Conservation (phyloP, 2,113 vertebrate genomes). For the Peromyscus leucopus region DNA sequence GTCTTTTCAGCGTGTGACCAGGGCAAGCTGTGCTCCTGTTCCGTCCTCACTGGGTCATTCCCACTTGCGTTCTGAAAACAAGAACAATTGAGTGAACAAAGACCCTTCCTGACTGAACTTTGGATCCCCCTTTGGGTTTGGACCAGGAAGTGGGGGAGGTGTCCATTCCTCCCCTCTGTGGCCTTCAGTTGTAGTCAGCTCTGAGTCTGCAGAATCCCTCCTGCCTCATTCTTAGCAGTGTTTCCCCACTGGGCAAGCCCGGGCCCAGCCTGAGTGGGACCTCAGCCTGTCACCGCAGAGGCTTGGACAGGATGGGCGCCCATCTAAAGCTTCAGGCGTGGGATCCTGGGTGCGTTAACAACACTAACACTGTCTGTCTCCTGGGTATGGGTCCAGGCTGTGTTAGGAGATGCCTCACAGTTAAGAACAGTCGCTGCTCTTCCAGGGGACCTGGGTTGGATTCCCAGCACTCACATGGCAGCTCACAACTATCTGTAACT, state of each 20-base stretch:
- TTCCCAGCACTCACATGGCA: not conserved
- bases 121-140: slow-evolving; percentile 33
- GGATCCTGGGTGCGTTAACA: not conserved
- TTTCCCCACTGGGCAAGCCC: not conserved
- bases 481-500: not conserved
- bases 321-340: not conserved
- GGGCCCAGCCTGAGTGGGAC: not conserved
- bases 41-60: slow-evolving; percentile 68
- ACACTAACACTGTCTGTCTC: not conserved
- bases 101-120: slow-evolving; percentile 56
- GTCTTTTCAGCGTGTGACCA: slow-evolving; percentile 56
- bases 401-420: not conserved
- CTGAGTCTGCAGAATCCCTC: not conserved
- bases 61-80: slow-evolving; percentile 66
- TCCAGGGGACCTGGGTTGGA: not conserved
- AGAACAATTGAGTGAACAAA: slow-evolving; percentile 70
- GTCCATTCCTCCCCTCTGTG: not conserved
- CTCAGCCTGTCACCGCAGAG: not conserved
- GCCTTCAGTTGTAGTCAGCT: not conserved
- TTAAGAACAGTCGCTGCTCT: not conserved
- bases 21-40: slow-evolving; percentile 43
- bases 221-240: not conserved
- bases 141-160: not conserved
- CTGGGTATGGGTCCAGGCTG: not conserved
- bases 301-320: not conserved